Evolutionary conservation across 2,113 vertebrate species (phyloP).

Genomic region (Poeciliopsis retropinna): DNA sequence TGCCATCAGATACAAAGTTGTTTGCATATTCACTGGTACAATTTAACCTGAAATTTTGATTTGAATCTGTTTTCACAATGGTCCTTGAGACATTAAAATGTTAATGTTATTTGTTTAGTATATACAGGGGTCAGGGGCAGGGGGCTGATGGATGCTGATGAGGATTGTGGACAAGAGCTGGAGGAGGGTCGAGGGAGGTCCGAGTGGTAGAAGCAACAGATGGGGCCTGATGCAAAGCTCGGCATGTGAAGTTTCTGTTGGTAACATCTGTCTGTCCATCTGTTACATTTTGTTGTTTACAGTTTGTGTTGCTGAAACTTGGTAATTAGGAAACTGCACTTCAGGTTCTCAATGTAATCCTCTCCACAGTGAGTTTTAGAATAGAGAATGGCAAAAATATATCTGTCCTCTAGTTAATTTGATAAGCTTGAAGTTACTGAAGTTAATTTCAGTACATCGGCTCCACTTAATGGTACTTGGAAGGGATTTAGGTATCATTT

Average conservation of each 20-base stretch:
- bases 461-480: too few relatives aligned
- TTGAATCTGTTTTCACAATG: conserved; percentile 12
- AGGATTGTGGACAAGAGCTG: conserved; percentile 59
- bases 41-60: conserved; percentile 6
- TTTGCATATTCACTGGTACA: background rate
- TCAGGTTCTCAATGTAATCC: conserved; percentile 3
- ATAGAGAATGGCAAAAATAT: conserved; percentile 3
- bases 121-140: conserved; percentile 22
- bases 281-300: conserved; percentile 70
- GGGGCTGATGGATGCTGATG: conserved; percentile 66
- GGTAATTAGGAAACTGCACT: conserved; percentile 49
- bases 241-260: conserved; percentile 83
- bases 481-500: too few relatives aligned
- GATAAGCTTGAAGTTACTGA: conserved; percentile 11
- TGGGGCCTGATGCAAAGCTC: conserved; percentile 76
- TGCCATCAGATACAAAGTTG: background rate
- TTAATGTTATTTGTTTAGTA: conserved; percentile 33
- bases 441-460: too few relatives aligned
- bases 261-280: conserved; percentile 84
- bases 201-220: conserved; percentile 75
- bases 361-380: conserved; percentile 33
- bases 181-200: conserved; percentile 72
- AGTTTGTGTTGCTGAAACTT: conserved; percentile 58
- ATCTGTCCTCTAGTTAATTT: background rate
- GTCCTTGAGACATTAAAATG: conserved; percentile 34